phyloP scores from a whole-genome alignment of 2,888 invertebrate species.

The Folsomia candida region DNA sequence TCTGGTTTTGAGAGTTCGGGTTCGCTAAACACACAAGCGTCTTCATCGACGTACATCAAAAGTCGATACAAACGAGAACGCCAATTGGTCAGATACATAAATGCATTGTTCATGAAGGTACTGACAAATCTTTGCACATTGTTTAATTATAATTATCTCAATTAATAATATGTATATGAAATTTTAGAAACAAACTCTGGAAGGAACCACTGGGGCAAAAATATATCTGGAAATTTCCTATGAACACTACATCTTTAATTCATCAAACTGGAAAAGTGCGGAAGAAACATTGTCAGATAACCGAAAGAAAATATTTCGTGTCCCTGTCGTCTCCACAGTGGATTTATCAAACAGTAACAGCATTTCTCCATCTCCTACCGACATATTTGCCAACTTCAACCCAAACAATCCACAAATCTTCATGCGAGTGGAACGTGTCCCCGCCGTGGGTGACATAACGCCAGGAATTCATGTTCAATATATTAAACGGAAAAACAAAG shows the following conservation, averaged over 20 bases:
- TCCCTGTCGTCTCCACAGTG: neutral
- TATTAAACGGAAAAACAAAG: neutral
- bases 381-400: neutral
- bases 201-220: slow-evolving; percentile 31
- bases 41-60: slow-evolving; percentile 20
- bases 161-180: slow-evolving; percentile 10
- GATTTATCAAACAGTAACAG: neutral
- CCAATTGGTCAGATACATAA: slow-evolving; percentile 19
- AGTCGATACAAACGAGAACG: slow-evolving; percentile 29
- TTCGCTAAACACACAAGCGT: slow-evolving; percentile 2
- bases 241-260: slow-evolving; percentile 21
- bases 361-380: neutral
- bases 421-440: neutral
- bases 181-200: slow-evolving; percentile 29
- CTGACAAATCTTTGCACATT: no score
- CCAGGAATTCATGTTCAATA: neutral
- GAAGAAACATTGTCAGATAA: slow-evolving; percentile 10
- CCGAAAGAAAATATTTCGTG: neutral
- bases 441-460: neutral
- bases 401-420: neutral
- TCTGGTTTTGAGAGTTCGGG: no score
- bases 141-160: neutral
- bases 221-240: slow-evolving; percentile 25
- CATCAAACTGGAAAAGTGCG: slow-evolving; percentile 23
- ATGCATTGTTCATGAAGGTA: slow-evolving; percentile 37